Evolutionary conservation across 2,797 vertebrate genomes (phyloP).

Genomic region (Lepilemur ruficaudatus): DNA sequence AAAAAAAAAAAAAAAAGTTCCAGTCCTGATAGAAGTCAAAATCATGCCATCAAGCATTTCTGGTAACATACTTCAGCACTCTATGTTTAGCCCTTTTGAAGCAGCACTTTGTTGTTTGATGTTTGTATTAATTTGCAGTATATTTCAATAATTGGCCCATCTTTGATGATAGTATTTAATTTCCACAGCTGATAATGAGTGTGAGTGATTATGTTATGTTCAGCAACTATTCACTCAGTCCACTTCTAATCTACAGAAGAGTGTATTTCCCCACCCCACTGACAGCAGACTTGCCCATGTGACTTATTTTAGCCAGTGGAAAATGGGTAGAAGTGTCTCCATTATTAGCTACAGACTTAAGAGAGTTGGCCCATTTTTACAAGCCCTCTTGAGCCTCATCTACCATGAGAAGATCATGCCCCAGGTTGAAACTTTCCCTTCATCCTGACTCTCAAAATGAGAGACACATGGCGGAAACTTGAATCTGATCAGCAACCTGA

Average conservation of each 20-base stretch:
- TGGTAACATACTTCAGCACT: not conserved
- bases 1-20: not conserved
- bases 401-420: not conserved
- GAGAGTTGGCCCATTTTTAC: not conserved
- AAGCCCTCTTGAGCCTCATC: not conserved
- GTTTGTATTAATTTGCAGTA: conserved; percentile 39
- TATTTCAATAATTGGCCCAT: conserved; percentile 16
- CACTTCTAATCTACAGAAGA: not conserved
- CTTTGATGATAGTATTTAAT: conserved; percentile 54
- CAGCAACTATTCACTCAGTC: not conserved
- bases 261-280: not conserved
- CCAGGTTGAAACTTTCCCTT: not conserved
- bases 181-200: conserved; percentile 52
- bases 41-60: not conserved
- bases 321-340: not conserved
- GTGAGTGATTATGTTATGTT: not conserved
- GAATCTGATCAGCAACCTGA: not conserved
- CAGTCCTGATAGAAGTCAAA: conserved; percentile 1
- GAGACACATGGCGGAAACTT: not conserved
- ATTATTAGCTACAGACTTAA: not conserved
- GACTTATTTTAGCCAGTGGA: not conserved
- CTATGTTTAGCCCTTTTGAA: conserved; percentile 11
- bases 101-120: conserved; percentile 33
- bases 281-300: not conserved
- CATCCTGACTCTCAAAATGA: not conserved